Evolutionary conservation across 2,888 invertebrate species (phyloP), one percentile per base, ranked within the genome.

Genomic region (Electrophaes corylata): DNA sequence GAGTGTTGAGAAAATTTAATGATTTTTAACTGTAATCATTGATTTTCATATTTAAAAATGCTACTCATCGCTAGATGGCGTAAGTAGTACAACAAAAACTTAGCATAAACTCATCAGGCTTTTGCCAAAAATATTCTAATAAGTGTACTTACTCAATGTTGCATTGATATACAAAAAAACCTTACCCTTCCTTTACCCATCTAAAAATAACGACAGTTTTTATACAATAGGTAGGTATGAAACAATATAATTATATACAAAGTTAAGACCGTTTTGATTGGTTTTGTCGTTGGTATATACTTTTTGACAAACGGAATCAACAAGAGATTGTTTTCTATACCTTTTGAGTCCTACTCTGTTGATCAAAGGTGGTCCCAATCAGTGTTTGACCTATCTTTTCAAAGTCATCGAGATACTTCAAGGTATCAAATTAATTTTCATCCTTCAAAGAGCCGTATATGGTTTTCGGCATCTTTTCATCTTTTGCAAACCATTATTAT

Each of bases 31-130:
- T 40, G 20, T 6, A 16, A 16, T 16, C 16, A 69, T 66, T 19
- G 62, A 62, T 65, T 51, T 48, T 51, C 4, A n/a, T 5, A 1
- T 4, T 2, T 43, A 65, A 67, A 84, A 71, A 33, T 23, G 81
- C 91, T 88, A 90, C 86, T 87, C 84, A 57, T 45, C 79, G 66
- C 74, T 77, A 90, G 90, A 86, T 88, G 88, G 83, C 88, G 6
- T 3, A 6, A 26, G 20, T 18, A 49, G 44, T 51, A 0, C 18
- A 14, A 10, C 8, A 18, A 23, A 4, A 23, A n/a, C n/a, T n/a
- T n/a, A n/a, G n/a, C n/a, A n/a, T n/a, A n/a, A n/a, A n/a, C n/a
- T n/a, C n/a, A n/a, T n/a, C n/a, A n/a, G n/a, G n/a, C n/a, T n/a
- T n/a, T n/a, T n/a, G n/a, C n/a, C n/a, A n/a, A n/a, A n/a, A n/a